Conservation (phyloP, 2,797 vertebrate genomes). For the Bucorvus abyssinicus region DNA sequence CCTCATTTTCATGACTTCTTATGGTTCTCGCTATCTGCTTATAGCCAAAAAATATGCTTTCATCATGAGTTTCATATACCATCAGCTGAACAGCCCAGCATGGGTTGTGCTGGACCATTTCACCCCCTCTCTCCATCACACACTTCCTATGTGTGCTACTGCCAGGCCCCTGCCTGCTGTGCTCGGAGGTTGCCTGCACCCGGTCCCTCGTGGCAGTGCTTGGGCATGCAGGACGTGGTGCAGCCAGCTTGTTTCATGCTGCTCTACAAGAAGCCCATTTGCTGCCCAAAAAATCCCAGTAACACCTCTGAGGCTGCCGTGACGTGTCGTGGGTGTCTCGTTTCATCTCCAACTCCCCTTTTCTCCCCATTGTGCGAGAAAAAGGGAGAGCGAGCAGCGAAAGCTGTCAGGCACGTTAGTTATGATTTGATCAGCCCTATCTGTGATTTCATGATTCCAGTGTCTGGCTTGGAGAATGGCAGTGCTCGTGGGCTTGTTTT, state of each 20-base stretch:
- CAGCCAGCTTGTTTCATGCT: background rate
- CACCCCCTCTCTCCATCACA: background rate
- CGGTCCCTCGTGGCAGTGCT: accelerated
- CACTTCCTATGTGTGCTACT: accelerated
- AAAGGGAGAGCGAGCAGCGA: accelerated
- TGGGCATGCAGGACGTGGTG: accelerated
- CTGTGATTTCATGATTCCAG: background rate
- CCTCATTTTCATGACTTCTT: background rate
- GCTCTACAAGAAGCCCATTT: accelerated
- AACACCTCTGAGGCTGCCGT: background rate
- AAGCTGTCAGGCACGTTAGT: background rate
- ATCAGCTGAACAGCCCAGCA: background rate
- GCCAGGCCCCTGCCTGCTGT: background rate
- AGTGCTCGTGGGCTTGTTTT: background rate
- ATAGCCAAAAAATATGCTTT: background rate
- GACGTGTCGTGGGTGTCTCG: accelerated
- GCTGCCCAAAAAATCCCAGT: background rate
- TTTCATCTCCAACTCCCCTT: background rate
- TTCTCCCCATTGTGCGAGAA: accelerated
- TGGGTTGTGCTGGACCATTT: background rate
- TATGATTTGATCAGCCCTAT: background rate
- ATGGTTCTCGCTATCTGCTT: background rate
- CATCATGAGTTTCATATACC: accelerated
- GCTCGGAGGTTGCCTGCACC: accelerated
- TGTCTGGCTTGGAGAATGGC: background rate